These are phyloP conservation scores for Brenthis hecate DNA, from an alignment of 2,888 invertebrate species.

Conservation along the genomic window DNA sequence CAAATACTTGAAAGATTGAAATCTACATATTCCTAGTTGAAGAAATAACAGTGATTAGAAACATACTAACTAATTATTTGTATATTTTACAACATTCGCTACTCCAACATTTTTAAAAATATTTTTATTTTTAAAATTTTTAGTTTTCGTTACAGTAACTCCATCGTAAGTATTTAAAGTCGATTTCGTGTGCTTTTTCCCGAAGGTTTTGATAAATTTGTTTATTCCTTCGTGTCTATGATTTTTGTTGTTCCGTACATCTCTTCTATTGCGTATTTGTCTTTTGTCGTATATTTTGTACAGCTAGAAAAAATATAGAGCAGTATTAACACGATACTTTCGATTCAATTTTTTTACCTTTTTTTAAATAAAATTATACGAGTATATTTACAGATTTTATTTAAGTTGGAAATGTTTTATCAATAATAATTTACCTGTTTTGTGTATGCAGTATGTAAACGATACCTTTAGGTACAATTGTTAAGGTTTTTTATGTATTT, in stretches of 20 bases:
- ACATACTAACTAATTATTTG: background rate
- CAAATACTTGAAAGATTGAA: too few species aligned
- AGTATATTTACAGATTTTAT: too few species aligned
- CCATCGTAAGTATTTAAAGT: slow-evolving; percentile 10
- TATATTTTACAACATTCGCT: slow-evolving; percentile 4
- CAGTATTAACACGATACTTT: too few species aligned
- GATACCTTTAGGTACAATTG: too few species aligned
- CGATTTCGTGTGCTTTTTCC: slow-evolving; percentile 27
- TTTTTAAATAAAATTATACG: too few species aligned
- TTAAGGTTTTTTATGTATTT: too few species aligned
- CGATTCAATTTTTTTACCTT: too few species aligned
- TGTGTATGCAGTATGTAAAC: too few species aligned
- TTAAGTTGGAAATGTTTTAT: too few species aligned
- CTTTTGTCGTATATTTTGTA: slow-evolving; percentile 27
- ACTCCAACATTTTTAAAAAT: background rate
- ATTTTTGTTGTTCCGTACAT: slow-evolving; percentile 11
- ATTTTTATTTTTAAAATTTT: slow-evolving; percentile 4
- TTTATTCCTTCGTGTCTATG: slow-evolving; percentile 23
- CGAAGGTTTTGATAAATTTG: slow-evolving; percentile 28
- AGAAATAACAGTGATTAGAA: background rate
- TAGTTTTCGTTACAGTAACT: slow-evolving; percentile 7
- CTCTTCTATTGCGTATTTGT: slow-evolving; percentile 17
- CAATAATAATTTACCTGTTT: too few species aligned
- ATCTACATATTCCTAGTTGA: too few species aligned
- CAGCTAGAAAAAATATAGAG: slow-evolving; percentile 16